Percentiles rank a stretch among this genome's conserved stretches.
These are phyloP conservation scores for Andricus curvator DNA, from an alignment of 2,888 invertebrate genomes.

Conservation along the genomic window DNA sequence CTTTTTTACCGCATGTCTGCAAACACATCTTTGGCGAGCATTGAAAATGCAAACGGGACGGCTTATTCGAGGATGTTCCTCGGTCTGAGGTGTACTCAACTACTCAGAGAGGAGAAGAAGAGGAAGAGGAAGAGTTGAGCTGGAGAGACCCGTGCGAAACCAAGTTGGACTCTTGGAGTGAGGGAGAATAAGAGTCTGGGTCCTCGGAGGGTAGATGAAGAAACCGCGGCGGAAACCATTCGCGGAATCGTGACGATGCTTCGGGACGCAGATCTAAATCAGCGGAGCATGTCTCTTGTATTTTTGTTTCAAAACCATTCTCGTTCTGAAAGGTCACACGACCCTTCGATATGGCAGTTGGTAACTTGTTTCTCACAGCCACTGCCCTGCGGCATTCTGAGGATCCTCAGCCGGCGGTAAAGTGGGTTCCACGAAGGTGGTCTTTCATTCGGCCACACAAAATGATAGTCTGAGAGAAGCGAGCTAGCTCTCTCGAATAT, in stretches of 20 bases:
- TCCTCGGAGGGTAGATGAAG: slow-evolving; percentile 30
- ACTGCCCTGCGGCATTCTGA: slow-evolving; percentile 62
- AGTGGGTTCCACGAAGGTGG: slow-evolving; percentile 73
- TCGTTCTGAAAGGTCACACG: slow-evolving; percentile 55
- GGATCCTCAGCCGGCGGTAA: slow-evolving; percentile 66
- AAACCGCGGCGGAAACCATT: slow-evolving; percentile 46
- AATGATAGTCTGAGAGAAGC: slow-evolving; percentile 67
- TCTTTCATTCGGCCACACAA: slow-evolving; percentile 72
- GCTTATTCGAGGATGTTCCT: slow-evolving; percentile 24
- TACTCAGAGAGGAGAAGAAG: neutral
- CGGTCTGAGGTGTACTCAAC: slow-evolving; percentile 23
- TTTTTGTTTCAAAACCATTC: slow-evolving; percentile 41
- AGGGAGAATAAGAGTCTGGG: slow-evolving; percentile 2
- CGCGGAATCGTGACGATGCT: slow-evolving; percentile 62
- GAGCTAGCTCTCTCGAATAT: slow-evolving; percentile 58
- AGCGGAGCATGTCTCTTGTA: slow-evolving; percentile 49
- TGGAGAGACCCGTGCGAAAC: slow-evolving; percentile 40
- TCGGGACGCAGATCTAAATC: slow-evolving; percentile 47
- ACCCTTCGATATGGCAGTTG: slow-evolving; percentile 58
- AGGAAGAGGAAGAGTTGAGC: slow-evolving; percentile 12
- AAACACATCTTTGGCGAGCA: slow-evolving; percentile 40
- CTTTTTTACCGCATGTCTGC: slow-evolving; percentile 46
- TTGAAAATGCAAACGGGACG: slow-evolving; percentile 32
- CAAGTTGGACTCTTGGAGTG: slow-evolving; percentile 34
- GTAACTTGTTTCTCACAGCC: slow-evolving; percentile 61